phyloP scores from a whole-genome alignment of 2,888 invertebrate genomes.

The Tetrapedia diversipes region DNA sequence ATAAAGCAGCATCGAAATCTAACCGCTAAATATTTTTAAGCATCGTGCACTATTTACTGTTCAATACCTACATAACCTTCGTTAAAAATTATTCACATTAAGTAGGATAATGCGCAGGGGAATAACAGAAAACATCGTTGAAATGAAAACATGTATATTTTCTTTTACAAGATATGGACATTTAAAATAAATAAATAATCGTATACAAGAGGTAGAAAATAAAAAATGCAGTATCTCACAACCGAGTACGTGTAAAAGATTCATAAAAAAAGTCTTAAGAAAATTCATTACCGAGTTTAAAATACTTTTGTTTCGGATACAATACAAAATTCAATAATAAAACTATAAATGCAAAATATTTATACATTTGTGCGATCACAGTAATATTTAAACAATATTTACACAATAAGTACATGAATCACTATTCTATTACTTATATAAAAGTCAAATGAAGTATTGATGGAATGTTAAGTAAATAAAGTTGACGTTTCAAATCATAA shows the following conservation, averaged over 20 bases:
- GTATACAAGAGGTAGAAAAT: conserved; percentile 47
- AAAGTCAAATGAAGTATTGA: conserved; percentile 8
- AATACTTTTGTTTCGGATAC: neutral
- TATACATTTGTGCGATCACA: conserved; percentile 43
- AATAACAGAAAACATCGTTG: conserved; percentile 54
- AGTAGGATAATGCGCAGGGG: conserved; percentile 41
- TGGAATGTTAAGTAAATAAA: conserved; percentile 3
- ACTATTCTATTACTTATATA: conserved; percentile 23
- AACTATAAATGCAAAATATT: conserved; percentile 43
- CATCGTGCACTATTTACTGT: conserved; percentile 46
- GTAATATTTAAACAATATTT: conserved; percentile 43
- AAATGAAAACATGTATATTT: conserved; percentile 59
- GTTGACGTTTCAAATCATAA: neutral
- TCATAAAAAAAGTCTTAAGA: neutral
- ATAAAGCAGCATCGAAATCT: neutral
- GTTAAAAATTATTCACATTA: conserved; percentile 20
- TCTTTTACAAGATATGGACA: conserved; percentile 40
- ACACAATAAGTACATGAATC: conserved; percentile 44
- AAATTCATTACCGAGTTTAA: conserved; percentile 5
- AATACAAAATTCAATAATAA: conserved; percentile 30
- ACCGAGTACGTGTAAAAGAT: neutral
- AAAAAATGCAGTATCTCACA: conserved; percentile 33
- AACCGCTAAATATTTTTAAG: conserved; percentile 30
- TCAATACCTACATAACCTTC: conserved; percentile 33
- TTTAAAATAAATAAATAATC: conserved; percentile 50